Evolutionary conservation across 2,888 invertebrate species (phyloP).

Genomic region (Tillus elongatus): DNA sequence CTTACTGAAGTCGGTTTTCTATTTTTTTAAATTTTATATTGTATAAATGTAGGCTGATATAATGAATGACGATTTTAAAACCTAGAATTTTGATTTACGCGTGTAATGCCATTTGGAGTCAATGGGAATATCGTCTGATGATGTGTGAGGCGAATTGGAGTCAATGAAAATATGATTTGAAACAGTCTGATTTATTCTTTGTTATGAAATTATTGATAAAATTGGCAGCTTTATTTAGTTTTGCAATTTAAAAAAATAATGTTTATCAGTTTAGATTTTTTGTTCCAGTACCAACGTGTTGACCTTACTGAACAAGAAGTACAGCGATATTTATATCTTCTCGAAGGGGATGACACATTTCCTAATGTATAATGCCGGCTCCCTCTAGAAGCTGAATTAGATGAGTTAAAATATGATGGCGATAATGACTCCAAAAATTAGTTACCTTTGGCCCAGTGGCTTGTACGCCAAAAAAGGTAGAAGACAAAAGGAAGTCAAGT

Average conservation of each 20-base stretch:
- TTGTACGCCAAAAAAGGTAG: constrained; percentile 3
- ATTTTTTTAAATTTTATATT: too few relatives aligned
- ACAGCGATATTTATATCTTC: constrained; percentile 3
- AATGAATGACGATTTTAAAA: constrained; percentile 1
- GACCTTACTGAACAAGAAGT: constrained; percentile 4
- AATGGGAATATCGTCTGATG: constrained; percentile 3
- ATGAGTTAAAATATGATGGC: background rate
- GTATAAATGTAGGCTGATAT: constrained; percentile 3
- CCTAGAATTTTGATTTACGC: constrained; percentile 1
- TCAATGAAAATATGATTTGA: background rate
- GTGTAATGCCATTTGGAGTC: constrained; percentile 4
- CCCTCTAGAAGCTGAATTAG: constrained; percentile 3
- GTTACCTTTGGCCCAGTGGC: constrained; percentile 4
- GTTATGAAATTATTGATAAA: background rate
- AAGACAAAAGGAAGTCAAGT: background rate
- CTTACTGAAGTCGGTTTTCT: too few relatives aligned
- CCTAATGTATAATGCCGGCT: constrained; percentile 2
- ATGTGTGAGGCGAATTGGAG: background rate
- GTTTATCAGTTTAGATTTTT: background rate
- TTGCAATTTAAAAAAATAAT: constrained; percentile 3
- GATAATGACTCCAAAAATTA: background rate
- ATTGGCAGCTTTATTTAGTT: too few relatives aligned
- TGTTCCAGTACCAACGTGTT: constrained; percentile 3
- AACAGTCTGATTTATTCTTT: background rate
- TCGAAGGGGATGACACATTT: constrained; percentile 3